phyloP scores from a whole-genome alignment of 2,113 vertebrate species.

The Rhegmatorhina hoffmannsi region DNA sequence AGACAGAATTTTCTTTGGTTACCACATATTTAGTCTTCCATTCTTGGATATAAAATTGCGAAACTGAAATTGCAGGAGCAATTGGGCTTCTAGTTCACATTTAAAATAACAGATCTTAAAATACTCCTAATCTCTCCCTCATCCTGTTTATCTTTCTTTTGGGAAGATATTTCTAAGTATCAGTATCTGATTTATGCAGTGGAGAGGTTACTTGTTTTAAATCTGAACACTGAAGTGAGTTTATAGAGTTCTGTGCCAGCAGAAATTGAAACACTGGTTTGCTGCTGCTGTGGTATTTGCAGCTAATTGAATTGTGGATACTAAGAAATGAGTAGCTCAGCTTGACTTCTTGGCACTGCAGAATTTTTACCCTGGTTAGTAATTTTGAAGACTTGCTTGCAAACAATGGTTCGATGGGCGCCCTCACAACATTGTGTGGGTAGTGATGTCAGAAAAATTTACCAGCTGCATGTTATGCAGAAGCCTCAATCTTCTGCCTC shows the following conservation, averaged over 20 bases:
- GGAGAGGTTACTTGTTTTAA: constrained; percentile 1
- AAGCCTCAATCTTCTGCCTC: neutral
- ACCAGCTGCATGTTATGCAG: constrained; percentile 9
- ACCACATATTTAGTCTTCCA: neutral
- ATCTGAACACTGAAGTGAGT: neutral
- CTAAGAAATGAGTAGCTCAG: constrained; percentile 35
- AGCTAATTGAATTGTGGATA: constrained; percentile 42
- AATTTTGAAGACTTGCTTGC: constrained; percentile 41
- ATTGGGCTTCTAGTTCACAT: neutral
- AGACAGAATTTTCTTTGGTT: neutral
- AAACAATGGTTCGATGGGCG: constrained; percentile 16
- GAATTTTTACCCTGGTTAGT: constrained; percentile 47
- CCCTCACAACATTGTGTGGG: constrained; percentile 6
- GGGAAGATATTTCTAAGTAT: neutral
- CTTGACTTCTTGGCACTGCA: constrained; percentile 47
- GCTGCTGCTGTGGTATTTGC: constrained; percentile 45
- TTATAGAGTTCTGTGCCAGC: constrained; percentile 1
- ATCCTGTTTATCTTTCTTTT: neutral
- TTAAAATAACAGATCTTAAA: neutral
- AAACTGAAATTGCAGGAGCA: neutral
- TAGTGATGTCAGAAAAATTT: constrained; percentile 36
- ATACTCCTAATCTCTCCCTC: neutral
- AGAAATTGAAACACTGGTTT: constrained; percentile 40
- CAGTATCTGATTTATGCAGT: neutral
- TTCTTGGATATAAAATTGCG: neutral